Evolutionary conservation across 2,888 invertebrate genomes (phyloP), one percentile per base, ranked within the genome.

Genomic region (Heliconius hortense): DNA sequence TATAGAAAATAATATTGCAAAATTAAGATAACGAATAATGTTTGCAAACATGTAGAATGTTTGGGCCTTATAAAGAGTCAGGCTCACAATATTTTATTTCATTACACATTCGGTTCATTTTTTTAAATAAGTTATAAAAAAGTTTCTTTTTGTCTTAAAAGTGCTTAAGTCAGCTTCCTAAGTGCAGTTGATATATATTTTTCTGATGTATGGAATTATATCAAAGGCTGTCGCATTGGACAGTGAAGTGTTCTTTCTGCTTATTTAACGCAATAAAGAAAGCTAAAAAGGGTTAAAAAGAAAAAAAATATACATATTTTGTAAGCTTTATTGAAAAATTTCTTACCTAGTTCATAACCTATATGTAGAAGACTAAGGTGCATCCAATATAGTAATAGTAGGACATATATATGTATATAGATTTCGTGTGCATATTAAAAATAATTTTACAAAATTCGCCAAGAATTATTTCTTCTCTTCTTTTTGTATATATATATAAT

Each of bases 321-420:
- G 82, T 81, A 85, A 84, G 81, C 83, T 89, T 88, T 89, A 88
- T 89, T 89, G 82, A 85, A 87, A 86, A 89, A 86, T 82, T 81
- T 84, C 85, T 87, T 87, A 87, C 74, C 77, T 81, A 80, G 75
- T 76, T 77, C 75, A 31, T 79, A 79, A 72, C 48, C 77, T 77
- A 79, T 68, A 62, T 79, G 78, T 80, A 81, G 77, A 80, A 77
- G 63, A 82, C 81, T 84, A 84, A 80, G 79, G 86, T 87, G 86
- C 85, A 84, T 81, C 82, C 76, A 79, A 82, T 82, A 82, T 67
- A 66, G 31, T 71, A 75, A 64, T 75, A 82, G 79, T 72, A 76
- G 75, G 67, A 75, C 39, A 75, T 75, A 75, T 56, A 72, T 77
- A 75, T 73, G 15, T 48, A 43, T 48, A 43, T 39, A 48, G 5